Percentiles rank a stretch among this genome's conserved stretches.
Conservation (phyloP, 1,140 invertebrate genomes). For the Nilaparvata lugens region DNA sequence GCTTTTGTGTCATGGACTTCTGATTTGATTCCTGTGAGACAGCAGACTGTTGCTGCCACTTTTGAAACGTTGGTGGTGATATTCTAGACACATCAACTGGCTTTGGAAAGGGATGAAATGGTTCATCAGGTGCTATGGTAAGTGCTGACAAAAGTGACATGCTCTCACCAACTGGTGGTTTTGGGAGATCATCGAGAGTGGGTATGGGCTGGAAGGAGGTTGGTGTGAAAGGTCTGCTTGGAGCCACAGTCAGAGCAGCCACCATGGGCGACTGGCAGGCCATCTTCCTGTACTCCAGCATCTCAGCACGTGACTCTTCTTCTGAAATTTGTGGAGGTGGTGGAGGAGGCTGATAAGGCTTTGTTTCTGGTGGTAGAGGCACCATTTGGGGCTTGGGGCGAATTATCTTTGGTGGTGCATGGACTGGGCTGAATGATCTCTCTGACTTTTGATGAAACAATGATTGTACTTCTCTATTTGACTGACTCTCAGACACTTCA, state of each 20-base stretch:
- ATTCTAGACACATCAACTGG: slow-evolving; percentile 1
- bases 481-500: too few species aligned
- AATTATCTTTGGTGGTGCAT: neutral
- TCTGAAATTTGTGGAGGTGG: slow-evolving; percentile 10
- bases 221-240: slow-evolving; percentile 48
- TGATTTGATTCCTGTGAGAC: neutral
- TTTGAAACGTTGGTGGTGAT: slow-evolving; percentile 12
- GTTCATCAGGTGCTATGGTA: slow-evolving; percentile 18
- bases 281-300: slow-evolving; percentile 18
- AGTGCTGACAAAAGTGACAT: slow-evolving; percentile 18
- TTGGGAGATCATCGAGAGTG: slow-evolving; percentile 5
- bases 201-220: slow-evolving; percentile 10
- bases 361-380: slow-evolving; percentile 22
- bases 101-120: slow-evolving; percentile 9
- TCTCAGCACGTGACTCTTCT: slow-evolving; percentile 3
- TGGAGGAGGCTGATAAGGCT: slow-evolving; percentile 17
- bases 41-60: neutral
- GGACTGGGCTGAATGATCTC: neutral
- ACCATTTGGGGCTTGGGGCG: neutral
- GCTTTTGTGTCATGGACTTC: neutral
- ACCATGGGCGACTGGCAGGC: slow-evolving; percentile 43
- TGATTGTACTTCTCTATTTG: too few species aligned
- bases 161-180: neutral
- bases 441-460: neutral
- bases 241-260: slow-evolving; percentile 54